Percentiles rank a stretch among this genome's conserved stretches.
Conservation (phyloP, 2,888 invertebrate species). For the Crematogaster levior region DNA sequence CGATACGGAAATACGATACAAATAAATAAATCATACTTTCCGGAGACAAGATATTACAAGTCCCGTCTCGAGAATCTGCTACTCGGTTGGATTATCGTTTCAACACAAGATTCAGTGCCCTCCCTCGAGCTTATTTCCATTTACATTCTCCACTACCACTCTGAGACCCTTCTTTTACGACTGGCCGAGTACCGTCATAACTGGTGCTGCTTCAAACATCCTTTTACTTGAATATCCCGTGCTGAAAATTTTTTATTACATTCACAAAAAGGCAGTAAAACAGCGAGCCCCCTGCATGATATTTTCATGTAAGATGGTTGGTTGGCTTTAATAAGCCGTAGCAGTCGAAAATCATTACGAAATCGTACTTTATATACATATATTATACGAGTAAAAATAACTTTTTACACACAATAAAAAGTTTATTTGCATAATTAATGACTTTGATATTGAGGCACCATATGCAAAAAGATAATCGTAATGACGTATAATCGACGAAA, state of each 20-base stretch:
- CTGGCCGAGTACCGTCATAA: constrained; percentile 44
- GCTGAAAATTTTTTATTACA: constrained; percentile 53
- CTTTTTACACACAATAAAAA: not conserved
- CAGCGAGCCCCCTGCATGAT: not conserved
- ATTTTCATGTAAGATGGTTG: constrained; percentile 1
- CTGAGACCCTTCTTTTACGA: constrained; percentile 33
- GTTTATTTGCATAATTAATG: not conserved
- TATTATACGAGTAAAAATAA: not conserved
- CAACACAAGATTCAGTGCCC: constrained; percentile 47
- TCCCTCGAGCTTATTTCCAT: constrained; percentile 56
- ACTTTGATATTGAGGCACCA: not conserved
- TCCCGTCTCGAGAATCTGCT: constrained; percentile 41
- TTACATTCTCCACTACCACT: constrained; percentile 50
- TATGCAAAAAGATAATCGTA: not conserved
- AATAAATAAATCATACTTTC: constrained; percentile 47
- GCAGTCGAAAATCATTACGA: not conserved
- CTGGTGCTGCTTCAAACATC: constrained; percentile 36
- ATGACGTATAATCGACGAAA: constrained; percentile 5
- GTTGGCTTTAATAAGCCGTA: not conserved
- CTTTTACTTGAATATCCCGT: constrained; percentile 46
- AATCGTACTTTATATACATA: not conserved
- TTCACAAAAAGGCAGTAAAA: constrained; percentile 38
- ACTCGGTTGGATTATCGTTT: constrained; percentile 57
- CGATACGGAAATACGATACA: not conserved
- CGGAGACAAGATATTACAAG: constrained; percentile 29